Evolutionary conservation across 2,797 vertebrate species (phyloP), one percentile per base, ranked within the genome.

Genomic region (Dermochelys coriacea): DNA sequence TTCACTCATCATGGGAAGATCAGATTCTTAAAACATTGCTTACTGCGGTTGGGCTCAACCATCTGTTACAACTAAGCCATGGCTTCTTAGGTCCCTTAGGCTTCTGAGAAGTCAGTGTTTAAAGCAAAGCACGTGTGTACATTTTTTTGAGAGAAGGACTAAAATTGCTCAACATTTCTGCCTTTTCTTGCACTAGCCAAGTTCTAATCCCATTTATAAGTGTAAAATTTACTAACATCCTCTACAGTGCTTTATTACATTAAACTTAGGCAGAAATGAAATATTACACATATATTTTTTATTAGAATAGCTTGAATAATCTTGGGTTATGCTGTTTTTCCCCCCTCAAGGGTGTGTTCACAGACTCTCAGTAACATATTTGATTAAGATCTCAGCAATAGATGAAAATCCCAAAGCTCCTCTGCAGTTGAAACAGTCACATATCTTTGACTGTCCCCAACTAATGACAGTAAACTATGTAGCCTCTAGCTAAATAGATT

Each of bases 381-480:
- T 98, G 98, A 98, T 98, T 98, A 98, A 98, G 97, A 98, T 94
- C 88, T 98, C 97, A 98, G 97, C 97, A 96, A 97, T 97, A 98
- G 97, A 94, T 97, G 97, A 98, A 98, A 99, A 98, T 98, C 98
- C 98, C 98, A 98, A 97, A 93, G 98, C 98, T 97, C 98, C 92
- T 94, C 94, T 97, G 95, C 98, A 98, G 95, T 98, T 98, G 98
- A 98, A 99, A 98, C 97, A 97, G 98, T 99, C 98, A 98, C 97
- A 97, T 98, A 98, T 98, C 98, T 98, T 98, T 98, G 97, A 97
- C 97, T 98, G 98, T 98, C 98, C 97, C 89, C 91, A 91, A 97
- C 98, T 98, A 99, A 99, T 98, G 98, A 99, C 97, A 98, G 98
- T 98, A 98, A 98, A 98, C 98, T 98, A 98, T 90, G 95, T 97